Conservation (phyloP, 2,888 invertebrate genomes). For the Timema podura region DNA sequence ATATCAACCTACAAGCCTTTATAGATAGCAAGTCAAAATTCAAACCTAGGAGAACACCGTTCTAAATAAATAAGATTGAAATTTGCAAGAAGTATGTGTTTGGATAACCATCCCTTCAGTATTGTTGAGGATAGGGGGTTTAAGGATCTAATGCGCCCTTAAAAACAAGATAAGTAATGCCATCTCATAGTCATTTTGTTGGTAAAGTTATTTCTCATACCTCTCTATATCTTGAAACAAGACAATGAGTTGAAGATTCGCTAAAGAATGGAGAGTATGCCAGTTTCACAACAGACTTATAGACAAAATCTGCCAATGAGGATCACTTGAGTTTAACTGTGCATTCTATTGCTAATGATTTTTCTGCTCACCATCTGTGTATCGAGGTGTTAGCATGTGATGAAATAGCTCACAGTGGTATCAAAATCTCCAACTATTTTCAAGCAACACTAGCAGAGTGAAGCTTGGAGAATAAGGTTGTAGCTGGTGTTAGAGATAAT, state of each 20-base stretch:
- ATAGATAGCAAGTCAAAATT: too few species aligned
- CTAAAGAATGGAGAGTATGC: background rate
- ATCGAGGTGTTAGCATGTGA: background rate
- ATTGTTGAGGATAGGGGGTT: too few species aligned
- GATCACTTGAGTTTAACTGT: background rate
- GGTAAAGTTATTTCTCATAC: too few species aligned
- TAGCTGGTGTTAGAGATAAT: background rate
- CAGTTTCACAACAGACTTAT: constrained; percentile 2
- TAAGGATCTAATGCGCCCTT: too few species aligned
- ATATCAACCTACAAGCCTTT: too few species aligned
- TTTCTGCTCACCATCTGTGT: background rate
- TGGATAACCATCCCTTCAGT: too few species aligned
- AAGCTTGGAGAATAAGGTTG: constrained; percentile 2
- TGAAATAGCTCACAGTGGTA: background rate
- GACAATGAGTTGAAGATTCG: background rate
- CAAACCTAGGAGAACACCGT: too few species aligned
- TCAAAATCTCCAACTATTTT: background rate
- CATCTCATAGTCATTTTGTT: too few species aligned
- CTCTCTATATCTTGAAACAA: background rate
- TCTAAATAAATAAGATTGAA: too few species aligned
- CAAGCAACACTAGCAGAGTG: background rate
- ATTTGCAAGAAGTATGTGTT: too few species aligned
- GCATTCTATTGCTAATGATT: background rate
- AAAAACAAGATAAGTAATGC: too few species aligned
- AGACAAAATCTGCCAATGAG: background rate